Evolutionary conservation across 2,888 invertebrate species (phyloP), one percentile per base, ranked within the genome.

Genomic region (Plusia festucae): DNA sequence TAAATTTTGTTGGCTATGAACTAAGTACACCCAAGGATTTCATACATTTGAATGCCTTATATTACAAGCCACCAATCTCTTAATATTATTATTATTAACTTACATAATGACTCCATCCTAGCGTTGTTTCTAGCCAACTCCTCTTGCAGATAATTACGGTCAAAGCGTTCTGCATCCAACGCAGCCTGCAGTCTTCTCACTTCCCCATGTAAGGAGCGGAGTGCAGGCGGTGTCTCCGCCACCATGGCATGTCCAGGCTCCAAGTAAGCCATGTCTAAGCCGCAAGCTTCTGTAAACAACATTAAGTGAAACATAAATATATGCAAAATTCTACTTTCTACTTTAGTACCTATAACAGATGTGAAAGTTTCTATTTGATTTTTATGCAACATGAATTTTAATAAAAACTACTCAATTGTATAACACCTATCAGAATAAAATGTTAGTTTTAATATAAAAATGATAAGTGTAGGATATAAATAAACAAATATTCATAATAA

Each of bases 141-240:
- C 32, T 96, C 96, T 65, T 96, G 96, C 18, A 97, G 81, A 78
- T 96, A 96, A 64, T 93, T 94, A 59, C 96, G 96, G 78, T 97
- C 97, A 82, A 96, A 96, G 46, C 95, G 91, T 84, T 96, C 96
- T 0, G 96, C 93, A 73, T 97, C 96, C 7, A 97, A 85, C 22
- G 96, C 96, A 0, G 95, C 95, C 72, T 93, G 95, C 51, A 97
- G 81, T 4, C 93, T 90, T 18, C 95, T 90, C 13, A 97, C 93
- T 79, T 89, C 96, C 58, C 90, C 81, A 68, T 94, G 93, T 27
- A 93, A 78, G 0, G 93, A 93, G 9, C 94, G 86, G 1, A 95
- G 74, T 1, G 89, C 91, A 3, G 95, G 89, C 56, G 95, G 90
- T n/a, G 95, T 89, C 86, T 92, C 92, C 0, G 90, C 83, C 15